These are phyloP conservation scores for Aspidiotus rigidus DNA, from an alignment of 2,888 invertebrate species.

Conservation along the genomic window DNA sequence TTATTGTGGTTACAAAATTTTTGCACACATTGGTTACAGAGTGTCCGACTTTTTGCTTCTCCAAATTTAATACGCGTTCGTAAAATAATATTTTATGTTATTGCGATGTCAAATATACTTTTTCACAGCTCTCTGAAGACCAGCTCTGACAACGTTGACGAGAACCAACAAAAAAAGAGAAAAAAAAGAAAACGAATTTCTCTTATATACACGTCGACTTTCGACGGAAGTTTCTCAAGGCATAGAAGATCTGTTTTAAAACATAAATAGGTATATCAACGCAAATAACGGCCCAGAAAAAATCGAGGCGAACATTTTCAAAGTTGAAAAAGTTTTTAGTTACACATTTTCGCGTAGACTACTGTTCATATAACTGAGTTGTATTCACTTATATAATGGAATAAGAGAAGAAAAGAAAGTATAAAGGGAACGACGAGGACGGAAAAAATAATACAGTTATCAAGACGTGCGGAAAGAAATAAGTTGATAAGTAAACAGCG, in stretches of 20 bases:
- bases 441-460: constrained; percentile 28
- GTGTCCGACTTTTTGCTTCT: no score
- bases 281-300: not conserved
- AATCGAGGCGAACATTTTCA: constrained; percentile 1
- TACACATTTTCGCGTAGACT: not conserved
- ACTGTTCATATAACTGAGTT: constrained; percentile 18
- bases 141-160: no score
- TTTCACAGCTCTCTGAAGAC: constrained; percentile 1
- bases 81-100: no score
- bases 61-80: no score
- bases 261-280: not conserved
- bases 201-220: not conserved
- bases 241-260: constrained; percentile 2
- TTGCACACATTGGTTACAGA: no score
- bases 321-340: constrained; percentile 1
- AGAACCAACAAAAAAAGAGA: not conserved
- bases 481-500: constrained; percentile 32
- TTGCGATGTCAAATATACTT: not conserved
- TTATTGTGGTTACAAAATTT: no score
- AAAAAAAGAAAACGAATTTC: not conserved
- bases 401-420: not conserved
- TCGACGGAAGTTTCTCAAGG: not conserved
- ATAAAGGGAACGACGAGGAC: not conserved
- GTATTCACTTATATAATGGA: constrained; percentile 20
- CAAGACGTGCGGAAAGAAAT: constrained; percentile 30